These are phyloP conservation scores for Coenobita brevimanus DNA, from an alignment of 1,140 invertebrate species.

Conservation along the genomic window DNA sequence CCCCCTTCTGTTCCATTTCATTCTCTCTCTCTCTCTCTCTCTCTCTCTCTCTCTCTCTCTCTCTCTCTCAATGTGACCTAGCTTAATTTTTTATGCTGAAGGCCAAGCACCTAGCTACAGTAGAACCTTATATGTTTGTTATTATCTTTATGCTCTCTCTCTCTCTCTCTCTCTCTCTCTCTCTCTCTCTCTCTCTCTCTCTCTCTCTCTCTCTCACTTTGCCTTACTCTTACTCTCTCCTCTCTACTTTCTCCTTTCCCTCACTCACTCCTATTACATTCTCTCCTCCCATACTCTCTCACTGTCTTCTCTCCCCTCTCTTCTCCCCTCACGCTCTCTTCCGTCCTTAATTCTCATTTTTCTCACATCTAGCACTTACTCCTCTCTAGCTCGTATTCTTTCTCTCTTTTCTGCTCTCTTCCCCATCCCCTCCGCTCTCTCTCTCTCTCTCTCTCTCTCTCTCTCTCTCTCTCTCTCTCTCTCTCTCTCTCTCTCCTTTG, in stretches of 20 bases:
- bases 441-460: background rate
- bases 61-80: too few relatives aligned
- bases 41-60: conserved; percentile 30
- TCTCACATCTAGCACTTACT: background rate
- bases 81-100: too few relatives aligned
- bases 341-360: background rate
- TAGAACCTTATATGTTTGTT: too few relatives aligned
- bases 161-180: too few relatives aligned
- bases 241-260: background rate
- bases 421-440: background rate
- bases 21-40: conserved; percentile 23
- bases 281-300: background rate
- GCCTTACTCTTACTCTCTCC: too few relatives aligned
- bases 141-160: too few relatives aligned
- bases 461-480: background rate
- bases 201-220: too few relatives aligned
- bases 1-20: background rate
- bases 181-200: conserved; percentile 23
- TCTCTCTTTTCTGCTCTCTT: background rate
- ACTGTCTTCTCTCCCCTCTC: background rate
- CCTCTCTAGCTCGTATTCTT: background rate
- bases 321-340: background rate
- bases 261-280: background rate
- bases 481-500: background rate
- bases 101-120: too few relatives aligned